Evolutionary conservation across 2,888 invertebrate species (phyloP), one percentile per base, ranked within the genome.

Genomic region (Lepidocyrtinus sp.): DNA sequence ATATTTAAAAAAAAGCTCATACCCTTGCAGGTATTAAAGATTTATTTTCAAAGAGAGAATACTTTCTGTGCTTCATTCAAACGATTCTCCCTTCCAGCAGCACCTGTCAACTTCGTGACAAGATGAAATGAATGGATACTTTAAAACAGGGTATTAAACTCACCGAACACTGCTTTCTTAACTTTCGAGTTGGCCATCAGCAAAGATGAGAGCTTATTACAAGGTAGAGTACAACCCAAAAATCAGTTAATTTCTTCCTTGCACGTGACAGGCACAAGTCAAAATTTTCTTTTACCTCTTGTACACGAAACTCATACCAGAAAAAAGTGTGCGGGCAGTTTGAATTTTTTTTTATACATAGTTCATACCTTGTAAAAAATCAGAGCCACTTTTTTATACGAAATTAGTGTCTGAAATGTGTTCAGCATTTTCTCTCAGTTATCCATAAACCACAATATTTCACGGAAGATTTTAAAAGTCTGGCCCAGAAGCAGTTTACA

Each of bases 261-360:
- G 74, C 82, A 74, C 82, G 82, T 82, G 82, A 78, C 82, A 74
- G 77, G 77, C 82, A 75, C 82, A 82, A 82, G 82, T 82, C 82
- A 82, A 82, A 77, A 70, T 59, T 46, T 73, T 55, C n/a, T 55
- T 55, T 55, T 55, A 36, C 17, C 3, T n/a, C n/a, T 55, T 7
- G 12, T 36, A 5, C 36, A 36, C 36, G 36, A 9, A 36, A 9
- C 36, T 12, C 36, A n/a, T n/a, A n/a, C n/a, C n/a, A n/a, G n/a
- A n/a, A 12, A 45, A 45, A 45, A 45, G 45, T 9, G 45, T 12
- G 12, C 5, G 12, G 12, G 45, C 12, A 12, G 45, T 9, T 45
- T 9, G 12, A 9, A 45, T 45, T 45, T 45, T 45, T 45, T 9
- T 45, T 59, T 5, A 12, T n/a, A 19, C 59, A 12, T 5, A 12